A percentile compares a stretch with the other conserved stretches of the same genome.
phyloP scores from a whole-genome alignment of 2,888 invertebrate genomes.

The Serrognathus titanus region DNA sequence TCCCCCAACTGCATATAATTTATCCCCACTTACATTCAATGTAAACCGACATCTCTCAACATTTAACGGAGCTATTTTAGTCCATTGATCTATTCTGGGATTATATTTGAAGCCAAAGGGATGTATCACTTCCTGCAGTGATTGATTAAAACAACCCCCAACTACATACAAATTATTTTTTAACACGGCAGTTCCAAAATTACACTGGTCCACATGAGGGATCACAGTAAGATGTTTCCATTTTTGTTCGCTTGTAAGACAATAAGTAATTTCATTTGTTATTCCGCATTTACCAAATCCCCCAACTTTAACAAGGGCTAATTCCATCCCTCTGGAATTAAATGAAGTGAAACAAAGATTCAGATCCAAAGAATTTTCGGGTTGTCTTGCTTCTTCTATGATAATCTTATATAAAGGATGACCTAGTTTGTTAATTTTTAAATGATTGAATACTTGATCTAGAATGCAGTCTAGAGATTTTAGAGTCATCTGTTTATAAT shows the following conservation, averaged over 20 bases:
- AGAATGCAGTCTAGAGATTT: slow-evolving; percentile 13
- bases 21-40: slow-evolving; percentile 55
- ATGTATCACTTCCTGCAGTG: slow-evolving; percentile 66
- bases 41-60: slow-evolving; percentile 65
- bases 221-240: slow-evolving; percentile 66
- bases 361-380: slow-evolving; percentile 6
- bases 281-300: slow-evolving; percentile 66
- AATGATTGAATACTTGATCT: slow-evolving; percentile 21
- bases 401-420: slow-evolving; percentile 39
- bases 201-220: slow-evolving; percentile 71
- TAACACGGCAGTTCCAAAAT: slow-evolving; percentile 66
- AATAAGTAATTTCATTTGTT: slow-evolving; percentile 65
- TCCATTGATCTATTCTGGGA: slow-evolving; percentile 62
- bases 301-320: slow-evolving; percentile 65
- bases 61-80: slow-evolving; percentile 64
- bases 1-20: slow-evolving; percentile 64
- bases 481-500: slow-evolving; percentile 35
- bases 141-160: slow-evolving; percentile 70
- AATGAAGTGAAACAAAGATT: slow-evolving; percentile 41
- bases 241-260: slow-evolving; percentile 55
- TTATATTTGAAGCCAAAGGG: slow-evolving; percentile 64
- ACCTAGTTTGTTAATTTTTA: slow-evolving; percentile 33
- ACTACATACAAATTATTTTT: slow-evolving; percentile 67
- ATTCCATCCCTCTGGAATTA: slow-evolving; percentile 66
- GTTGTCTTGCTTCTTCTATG: slow-evolving; percentile 23